Conservation (phyloP, 1,140 invertebrate species). For the Nasonia giraulti region DNA sequence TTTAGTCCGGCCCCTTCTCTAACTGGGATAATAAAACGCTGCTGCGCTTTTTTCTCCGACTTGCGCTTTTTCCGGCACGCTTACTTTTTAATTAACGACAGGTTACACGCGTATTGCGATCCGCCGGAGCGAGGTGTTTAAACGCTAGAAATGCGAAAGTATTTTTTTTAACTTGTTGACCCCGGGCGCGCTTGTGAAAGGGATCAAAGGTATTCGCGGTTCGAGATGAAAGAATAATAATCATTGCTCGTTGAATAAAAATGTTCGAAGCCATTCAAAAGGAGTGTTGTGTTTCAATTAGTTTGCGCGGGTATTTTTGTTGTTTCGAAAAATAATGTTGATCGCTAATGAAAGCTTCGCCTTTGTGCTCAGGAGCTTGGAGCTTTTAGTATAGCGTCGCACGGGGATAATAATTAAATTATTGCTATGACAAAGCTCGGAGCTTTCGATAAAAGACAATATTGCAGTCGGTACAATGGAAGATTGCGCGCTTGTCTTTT, state of each 20-base stretch:
- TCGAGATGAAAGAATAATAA: background rate
- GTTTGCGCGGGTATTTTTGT: background rate
- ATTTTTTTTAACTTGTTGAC: slow-evolving; percentile 4
- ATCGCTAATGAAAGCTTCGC: background rate
- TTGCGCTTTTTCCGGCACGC: slow-evolving; percentile 12
- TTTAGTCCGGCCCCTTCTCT: slow-evolving; percentile 53
- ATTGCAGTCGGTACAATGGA: background rate
- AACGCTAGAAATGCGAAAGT: background rate
- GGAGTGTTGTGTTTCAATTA: background rate
- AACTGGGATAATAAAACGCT: slow-evolving; percentile 63
- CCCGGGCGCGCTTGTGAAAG: background rate
- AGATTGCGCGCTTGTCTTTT: background rate
- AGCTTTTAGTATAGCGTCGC: background rate
- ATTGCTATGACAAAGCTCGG: background rate
- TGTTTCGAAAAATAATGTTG: background rate
- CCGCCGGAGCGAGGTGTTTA: background rate
- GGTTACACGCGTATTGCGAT: background rate
- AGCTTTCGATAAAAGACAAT: background rate
- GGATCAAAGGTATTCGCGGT: background rate
- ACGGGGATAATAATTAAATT: background rate
- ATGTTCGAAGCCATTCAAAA: background rate
- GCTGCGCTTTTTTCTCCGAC: background rate
- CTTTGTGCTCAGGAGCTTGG: background rate
- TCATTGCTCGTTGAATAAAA: background rate
- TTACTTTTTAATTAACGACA: slow-evolving; percentile 36